Percentiles rank a stretch among this genome's conserved stretches.
These are phyloP conservation scores for Otolemur garnettii DNA, from an alignment of 2,113 vertebrate genomes.

Conservation along the genomic window DNA sequence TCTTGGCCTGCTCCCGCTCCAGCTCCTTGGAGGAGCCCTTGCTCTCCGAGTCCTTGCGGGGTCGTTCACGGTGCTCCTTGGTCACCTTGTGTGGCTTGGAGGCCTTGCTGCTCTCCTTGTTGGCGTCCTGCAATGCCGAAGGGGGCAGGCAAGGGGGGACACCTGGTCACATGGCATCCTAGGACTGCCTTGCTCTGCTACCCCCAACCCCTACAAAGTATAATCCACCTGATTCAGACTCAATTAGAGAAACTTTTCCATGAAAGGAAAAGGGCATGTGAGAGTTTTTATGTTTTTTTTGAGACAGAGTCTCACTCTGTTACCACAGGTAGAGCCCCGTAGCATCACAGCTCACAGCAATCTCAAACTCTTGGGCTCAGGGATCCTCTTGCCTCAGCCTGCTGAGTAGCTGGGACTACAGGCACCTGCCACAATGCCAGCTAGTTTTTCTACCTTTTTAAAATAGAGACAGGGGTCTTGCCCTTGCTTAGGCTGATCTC, in stretches of 20 bases:
- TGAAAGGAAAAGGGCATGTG: slow-evolving; percentile 47
- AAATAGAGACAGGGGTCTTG: no score
- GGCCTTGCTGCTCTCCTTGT: slow-evolving; percentile 91
- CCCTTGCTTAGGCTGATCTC: no score
- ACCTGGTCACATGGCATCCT: background rate
- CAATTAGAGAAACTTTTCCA: slow-evolving; percentile 53
- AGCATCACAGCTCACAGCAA: no score
- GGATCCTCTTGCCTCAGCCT: no score
- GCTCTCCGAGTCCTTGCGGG: slow-evolving; percentile 98
- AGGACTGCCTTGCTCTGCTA: background rate
- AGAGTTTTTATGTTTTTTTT: background rate
- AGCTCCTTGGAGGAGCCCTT: slow-evolving; percentile 92
- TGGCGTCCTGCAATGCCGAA: slow-evolving; percentile 87
- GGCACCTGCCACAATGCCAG: no score
- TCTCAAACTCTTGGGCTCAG: no score
- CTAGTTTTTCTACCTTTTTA: no score
- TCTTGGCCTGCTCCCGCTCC: slow-evolving; percentile 91
- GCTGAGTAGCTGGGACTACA: no score
- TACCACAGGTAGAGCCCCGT: no score
- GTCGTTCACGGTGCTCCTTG: slow-evolving; percentile 97
- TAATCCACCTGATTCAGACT: slow-evolving; percentile 55
- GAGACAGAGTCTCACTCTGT: no score
- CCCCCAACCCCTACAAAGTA: slow-evolving; percentile 48
- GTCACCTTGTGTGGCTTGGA: slow-evolving; percentile 96
- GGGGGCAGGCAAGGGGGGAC: slow-evolving; percentile 55